Base-by-base conservation (phyloP, 2,113 vertebrate species). In the Serinus canaria region DNA sequence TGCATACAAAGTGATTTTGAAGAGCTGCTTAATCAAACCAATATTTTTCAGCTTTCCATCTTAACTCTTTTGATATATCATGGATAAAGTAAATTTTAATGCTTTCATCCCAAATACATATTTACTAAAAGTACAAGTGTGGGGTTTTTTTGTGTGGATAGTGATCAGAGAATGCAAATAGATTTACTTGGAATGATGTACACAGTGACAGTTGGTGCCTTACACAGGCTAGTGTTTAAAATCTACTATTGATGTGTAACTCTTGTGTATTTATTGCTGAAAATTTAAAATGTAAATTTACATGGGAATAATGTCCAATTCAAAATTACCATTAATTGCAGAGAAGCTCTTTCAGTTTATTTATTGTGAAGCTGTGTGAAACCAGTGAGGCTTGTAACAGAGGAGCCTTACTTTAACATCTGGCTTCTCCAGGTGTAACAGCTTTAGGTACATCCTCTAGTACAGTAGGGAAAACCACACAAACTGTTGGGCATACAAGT, bases 1-100 rank as follows among this genome's bases (percentile, higher is more conserved):
- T 92, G 87, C 90, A 90, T 94, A 70, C 82, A 85, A 95, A 97
- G 84, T 92, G 78, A 86, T 95, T 97, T 90, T 97, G 90, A 94
- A 95, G 95, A 92, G 92, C 87, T 96, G 59, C 68, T 87, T 95
- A 92, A 96, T 96, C 59, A 97, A 80, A 95, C 84, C 72, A 90
- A 80, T 94, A 64, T 91, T 96, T 95, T 95, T 78, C 93, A 53
- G 52, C 77, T 94, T 95, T 95, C 82, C 24, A 16, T 91, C 67
- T 59, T 88, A 94, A 79, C 14, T 69, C 78, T 80, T 95, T 84
- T 89, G 25, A 58, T 79, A 46, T 46, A 68, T 70, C 49, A 50
- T 50, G 74, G 60, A 91, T 83, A 88, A 80, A 69, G 37, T 91
- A 92, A 78, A 37, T 74, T 82, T 87, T 92, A 21, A 6, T 89